Conservation (phyloP, 2,113 vertebrate species). For the Galbula dea region DNA sequence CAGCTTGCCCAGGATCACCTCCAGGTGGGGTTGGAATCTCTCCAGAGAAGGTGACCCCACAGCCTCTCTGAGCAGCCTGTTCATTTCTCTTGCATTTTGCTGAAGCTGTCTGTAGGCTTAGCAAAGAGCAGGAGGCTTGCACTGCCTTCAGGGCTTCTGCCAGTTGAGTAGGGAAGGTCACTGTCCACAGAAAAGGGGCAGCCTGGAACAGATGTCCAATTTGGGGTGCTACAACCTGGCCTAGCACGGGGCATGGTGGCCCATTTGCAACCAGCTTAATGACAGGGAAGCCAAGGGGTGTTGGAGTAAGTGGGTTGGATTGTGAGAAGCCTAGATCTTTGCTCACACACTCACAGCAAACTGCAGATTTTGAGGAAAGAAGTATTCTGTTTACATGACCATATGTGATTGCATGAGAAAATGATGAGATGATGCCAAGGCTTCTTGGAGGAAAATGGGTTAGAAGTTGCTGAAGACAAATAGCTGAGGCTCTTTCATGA, state of each 20-base stretch:
- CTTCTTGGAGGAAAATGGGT: background rate
- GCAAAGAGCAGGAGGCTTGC: background rate
- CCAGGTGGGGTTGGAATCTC: background rate
- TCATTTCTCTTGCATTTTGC: background rate
- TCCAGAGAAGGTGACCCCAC: background rate
- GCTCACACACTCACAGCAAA: background rate
- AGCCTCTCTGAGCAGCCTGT: background rate
- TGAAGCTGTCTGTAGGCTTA: background rate
- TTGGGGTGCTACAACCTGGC: accelerated
- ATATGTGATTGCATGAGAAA: background rate
- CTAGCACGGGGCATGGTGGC: background rate
- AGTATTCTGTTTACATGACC: background rate
- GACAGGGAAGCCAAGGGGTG: background rate
- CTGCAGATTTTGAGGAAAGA: background rate
- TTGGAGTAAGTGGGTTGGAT: background rate
- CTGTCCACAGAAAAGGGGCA: accelerated
- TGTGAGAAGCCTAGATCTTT: background rate
- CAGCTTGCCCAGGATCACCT: background rate
- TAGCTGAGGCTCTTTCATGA: background rate
- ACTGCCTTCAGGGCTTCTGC: background rate
- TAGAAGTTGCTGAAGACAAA: background rate
- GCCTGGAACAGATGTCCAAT: accelerated
- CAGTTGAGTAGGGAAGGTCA: background rate
- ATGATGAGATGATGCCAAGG: background rate
- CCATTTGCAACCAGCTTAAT: background rate